phyloP scores from a whole-genome alignment of 2,113 vertebrate species.

The Pterophyllum scalare region DNA sequence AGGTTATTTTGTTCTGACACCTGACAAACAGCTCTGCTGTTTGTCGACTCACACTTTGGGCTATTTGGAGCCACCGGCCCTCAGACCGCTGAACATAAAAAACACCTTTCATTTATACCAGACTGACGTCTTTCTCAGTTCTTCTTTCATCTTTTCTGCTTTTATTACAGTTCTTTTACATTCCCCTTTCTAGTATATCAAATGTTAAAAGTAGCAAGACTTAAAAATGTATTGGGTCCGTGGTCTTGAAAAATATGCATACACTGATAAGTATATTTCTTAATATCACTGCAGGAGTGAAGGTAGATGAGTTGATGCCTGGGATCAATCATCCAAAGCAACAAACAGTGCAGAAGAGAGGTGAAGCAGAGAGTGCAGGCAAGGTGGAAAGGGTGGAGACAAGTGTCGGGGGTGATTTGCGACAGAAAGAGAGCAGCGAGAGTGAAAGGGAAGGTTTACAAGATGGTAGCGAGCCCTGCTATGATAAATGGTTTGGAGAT shows the following conservation, averaged over 20 bases:
- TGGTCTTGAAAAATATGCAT: not conserved
- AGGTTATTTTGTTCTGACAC: conserved; percentile 24
- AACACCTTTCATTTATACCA: not conserved
- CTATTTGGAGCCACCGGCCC: not conserved
- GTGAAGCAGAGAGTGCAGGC: no score
- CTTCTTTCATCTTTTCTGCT: not conserved
- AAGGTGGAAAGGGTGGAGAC: no score
- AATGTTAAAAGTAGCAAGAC: accelerated
- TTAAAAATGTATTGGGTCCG: not conserved
- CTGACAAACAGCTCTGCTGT: not conserved
- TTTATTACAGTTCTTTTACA: not conserved
- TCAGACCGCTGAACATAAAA: not conserved
- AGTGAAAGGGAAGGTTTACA: no score
- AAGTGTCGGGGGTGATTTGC: no score
- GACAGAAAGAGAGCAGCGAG: no score
- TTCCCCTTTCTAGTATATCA: no score
- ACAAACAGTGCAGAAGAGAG: no score
- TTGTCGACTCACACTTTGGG: not conserved
- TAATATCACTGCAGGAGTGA: no score
- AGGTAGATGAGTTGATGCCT: no score
- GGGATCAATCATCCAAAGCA: no score
- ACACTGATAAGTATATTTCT: not conserved
- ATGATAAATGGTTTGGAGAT: no score
- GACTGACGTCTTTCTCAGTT: not conserved
- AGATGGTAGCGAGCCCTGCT: no score